Conservation (phyloP, 1,140 invertebrate species). For the Drosophila sproati region DNA sequence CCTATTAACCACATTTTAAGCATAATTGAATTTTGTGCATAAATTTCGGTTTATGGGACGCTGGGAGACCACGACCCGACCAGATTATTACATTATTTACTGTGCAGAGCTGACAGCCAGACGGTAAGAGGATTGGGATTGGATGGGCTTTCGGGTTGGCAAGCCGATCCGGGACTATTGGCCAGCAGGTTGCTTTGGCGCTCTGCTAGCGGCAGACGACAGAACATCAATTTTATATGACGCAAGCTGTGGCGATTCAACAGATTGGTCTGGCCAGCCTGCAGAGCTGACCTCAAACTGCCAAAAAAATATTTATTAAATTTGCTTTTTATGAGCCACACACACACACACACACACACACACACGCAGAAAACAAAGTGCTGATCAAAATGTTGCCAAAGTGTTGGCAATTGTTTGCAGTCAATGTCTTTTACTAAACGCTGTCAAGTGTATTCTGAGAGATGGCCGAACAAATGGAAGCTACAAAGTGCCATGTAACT, state of each 20-base stretch:
- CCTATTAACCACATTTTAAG: slow-evolving; percentile 83
- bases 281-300: slow-evolving; percentile 13
- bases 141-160: background rate
- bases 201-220: slow-evolving; percentile 44
- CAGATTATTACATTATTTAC: slow-evolving; percentile 83
- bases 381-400: slow-evolving; percentile 34
- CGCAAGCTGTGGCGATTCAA: slow-evolving; percentile 39
- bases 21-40: slow-evolving; percentile 82
- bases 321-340: slow-evolving; percentile 66
- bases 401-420: slow-evolving; percentile 65
- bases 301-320: slow-evolving; percentile 75
- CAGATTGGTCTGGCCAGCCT: slow-evolving; percentile 20
- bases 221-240: slow-evolving; percentile 78
- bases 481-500: no score
- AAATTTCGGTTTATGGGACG: slow-evolving; percentile 80
- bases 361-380: slow-evolving; percentile 32
- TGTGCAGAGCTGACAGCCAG: slow-evolving; percentile 41
- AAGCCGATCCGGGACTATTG: slow-evolving; percentile 26
- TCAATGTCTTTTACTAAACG: slow-evolving; percentile 31
- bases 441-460: slow-evolving; percentile 3
- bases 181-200: slow-evolving; percentile 54
- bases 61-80: slow-evolving; percentile 69
- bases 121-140: slow-evolving; percentile 3
- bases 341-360: slow-evolving; percentile 32
- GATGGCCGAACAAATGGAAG: background rate